phyloP scores from a whole-genome alignment of 2,113 vertebrate genomes.

The Laticauda colubrina region DNA sequence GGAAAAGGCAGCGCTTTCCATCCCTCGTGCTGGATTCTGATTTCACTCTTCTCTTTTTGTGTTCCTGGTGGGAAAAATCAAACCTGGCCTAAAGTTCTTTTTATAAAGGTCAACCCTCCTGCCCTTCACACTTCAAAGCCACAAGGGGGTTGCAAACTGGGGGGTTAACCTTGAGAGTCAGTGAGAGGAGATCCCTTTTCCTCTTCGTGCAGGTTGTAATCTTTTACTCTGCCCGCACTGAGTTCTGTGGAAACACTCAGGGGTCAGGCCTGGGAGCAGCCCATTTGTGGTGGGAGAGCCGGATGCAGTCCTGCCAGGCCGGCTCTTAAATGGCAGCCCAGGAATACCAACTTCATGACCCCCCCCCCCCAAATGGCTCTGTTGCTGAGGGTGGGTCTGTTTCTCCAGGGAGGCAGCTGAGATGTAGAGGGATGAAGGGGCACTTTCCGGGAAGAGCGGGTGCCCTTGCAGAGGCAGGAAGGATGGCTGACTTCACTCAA shows the following conservation, averaged over 20 bases:
- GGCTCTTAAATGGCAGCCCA: neutral
- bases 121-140: constrained; percentile 59
- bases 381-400: neutral
- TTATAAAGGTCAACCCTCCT: constrained; percentile 64
- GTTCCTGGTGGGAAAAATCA: constrained; percentile 58
- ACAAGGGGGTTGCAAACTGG: constrained; percentile 54
- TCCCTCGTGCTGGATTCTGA: constrained; percentile 60
- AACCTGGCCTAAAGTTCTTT: constrained; percentile 60
- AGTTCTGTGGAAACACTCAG: constrained; percentile 13
- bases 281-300: neutral
- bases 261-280: neutral
- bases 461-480: constrained; percentile 6
- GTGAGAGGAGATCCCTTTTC: constrained; percentile 66
- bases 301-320: constrained; percentile 20
- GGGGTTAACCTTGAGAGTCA: constrained; percentile 53
- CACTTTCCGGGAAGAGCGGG: constrained; percentile 17
- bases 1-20: constrained; percentile 29
- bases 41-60: constrained; percentile 45
- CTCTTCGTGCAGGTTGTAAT: constrained; percentile 64
- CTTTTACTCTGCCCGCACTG: constrained; percentile 41
- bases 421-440: neutral
- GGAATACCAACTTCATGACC: neutral
- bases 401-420: neutral
- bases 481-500: constrained; percentile 10
- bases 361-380: neutral